Base-by-base conservation (phyloP, 2,797 vertebrate genomes). In the Distichodus sexfasciatus region DNA sequence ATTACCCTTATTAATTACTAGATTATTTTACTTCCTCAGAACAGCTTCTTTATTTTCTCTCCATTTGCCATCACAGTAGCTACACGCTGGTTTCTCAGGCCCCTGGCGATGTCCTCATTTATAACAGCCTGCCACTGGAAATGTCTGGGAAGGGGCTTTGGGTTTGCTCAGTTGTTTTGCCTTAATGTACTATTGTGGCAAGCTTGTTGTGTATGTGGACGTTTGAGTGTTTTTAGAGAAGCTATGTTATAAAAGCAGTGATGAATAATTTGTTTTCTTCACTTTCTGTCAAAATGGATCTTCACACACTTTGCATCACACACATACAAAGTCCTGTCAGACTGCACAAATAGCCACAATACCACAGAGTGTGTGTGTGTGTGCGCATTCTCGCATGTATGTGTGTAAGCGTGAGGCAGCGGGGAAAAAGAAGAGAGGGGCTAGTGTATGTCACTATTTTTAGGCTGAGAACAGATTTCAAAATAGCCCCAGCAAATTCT, bases 21-120 rank as follows among this genome's bases (percentile, higher is more conserved):
- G n/a, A n/a, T n/a, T n/a, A n/a, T n/a, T n/a, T n/a, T n/a, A n/a
- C n/a, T n/a, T n/a, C n/a, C n/a, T n/a, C n/a, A n/a, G n/a, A n/a
- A 61, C 76, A 76, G 77, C 71, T 66, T 53, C 81, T 66, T 78
- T 43, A 65, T 76, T 80, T 77, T 36, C 68, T 41, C 57, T 50
- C 75, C 29, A 68, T 69, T 64, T 69, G 31, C 71, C 76, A 82
- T 66, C 72, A 15, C 77, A 72, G 77, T 43, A 62, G 59, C 47
- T 50, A 61, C 76, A 43, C 64, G 73, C 29, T 69, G 51, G 60
- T 64, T 36, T 61, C 72, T 75, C 51, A 68, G 44, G 55, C 64
- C 33, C 51, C 23, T n/a, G 24, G 11, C 65, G 35, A 53, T 57
- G 65, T 57, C 51, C 65, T 67, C 65, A 67, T 67, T 67, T n/a